These are phyloP conservation scores for Thalassophryne amazonica DNA, from an alignment of 2,797 vertebrate species.

Conservation along the genomic window DNA sequence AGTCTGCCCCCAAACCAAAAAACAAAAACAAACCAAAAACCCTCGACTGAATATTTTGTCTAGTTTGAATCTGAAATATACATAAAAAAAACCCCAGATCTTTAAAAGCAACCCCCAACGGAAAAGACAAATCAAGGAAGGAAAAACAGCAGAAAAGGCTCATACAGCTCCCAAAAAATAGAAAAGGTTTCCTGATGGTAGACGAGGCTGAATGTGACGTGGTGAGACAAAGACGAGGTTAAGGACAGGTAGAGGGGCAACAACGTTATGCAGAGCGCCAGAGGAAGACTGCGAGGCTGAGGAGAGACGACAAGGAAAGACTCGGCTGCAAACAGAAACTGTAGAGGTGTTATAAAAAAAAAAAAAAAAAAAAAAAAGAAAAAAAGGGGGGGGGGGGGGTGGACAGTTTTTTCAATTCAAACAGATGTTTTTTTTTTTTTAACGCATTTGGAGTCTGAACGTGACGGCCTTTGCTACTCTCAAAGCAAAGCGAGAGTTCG, in stretches of 20 bases:
- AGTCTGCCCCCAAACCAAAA: conserved; percentile 2
- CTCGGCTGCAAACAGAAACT: conserved; percentile 12
- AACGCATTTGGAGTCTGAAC: conserved; percentile 22
- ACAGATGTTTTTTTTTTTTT: conserved; percentile 9
- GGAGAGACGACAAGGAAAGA: conserved; percentile 1
- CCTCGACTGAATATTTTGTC: conserved; percentile 66
- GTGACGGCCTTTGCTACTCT: conserved; percentile 9
- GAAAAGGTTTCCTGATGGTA: conserved; percentile 74
- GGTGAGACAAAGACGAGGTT: conserved; percentile 22
- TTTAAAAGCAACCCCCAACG: conserved; percentile 63
- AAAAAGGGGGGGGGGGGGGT: too few species aligned
- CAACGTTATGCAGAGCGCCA: conserved; percentile 26
- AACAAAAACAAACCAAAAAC: conserved; percentile 25
- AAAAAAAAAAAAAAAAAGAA: background rate
- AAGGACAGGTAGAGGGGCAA: conserved; percentile 20
- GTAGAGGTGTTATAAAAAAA: conserved; percentile 13
- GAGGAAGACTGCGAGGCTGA: conserved; percentile 41
- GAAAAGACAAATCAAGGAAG: conserved; percentile 43
- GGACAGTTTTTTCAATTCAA: too few species aligned
- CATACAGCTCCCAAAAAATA: conserved; percentile 77
- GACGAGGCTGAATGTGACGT: conserved; percentile 32
- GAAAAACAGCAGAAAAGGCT: conserved; percentile 48
- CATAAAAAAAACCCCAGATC: conserved; percentile 56
- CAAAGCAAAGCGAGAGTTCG: background rate
- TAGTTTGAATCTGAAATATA: conserved; percentile 78